A percentile compares a stretch with the other conserved stretches of the same genome.
These are phyloP conservation scores for Thripadectes ignobilis DNA, from an alignment of 2,797 vertebrate genomes.

Conservation along the genomic window DNA sequence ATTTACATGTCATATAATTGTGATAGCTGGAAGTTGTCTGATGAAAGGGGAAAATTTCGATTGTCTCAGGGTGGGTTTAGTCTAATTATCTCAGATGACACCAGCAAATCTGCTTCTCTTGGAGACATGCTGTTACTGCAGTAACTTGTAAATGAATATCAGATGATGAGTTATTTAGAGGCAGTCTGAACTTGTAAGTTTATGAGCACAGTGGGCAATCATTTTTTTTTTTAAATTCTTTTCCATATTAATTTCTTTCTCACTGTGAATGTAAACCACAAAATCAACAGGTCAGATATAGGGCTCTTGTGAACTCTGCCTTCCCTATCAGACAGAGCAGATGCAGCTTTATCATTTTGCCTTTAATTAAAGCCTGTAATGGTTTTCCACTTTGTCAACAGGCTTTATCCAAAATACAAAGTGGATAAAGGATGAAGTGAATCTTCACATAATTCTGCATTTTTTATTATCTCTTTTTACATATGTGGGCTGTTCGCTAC, in stretches of 20 bases:
- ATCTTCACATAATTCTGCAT: background rate
- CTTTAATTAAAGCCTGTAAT: constrained; percentile 40
- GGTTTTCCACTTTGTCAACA: constrained; percentile 5
- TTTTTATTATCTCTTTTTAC: background rate
- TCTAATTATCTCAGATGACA: constrained; percentile 66
- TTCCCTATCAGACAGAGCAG: constrained; percentile 30
- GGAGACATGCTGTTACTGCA: constrained; percentile 62
- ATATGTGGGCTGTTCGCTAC: background rate
- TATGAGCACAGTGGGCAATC: constrained; percentile 53
- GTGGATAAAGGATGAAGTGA: background rate
- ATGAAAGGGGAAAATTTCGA: constrained; percentile 3
- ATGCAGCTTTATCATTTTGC: constrained; percentile 4
- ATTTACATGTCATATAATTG: background rate
- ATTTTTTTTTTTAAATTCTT: background rate
- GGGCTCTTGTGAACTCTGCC: background rate
- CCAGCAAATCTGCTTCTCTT: constrained; percentile 54
- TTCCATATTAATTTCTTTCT: constrained; percentile 13
- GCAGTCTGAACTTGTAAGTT: constrained; percentile 11
- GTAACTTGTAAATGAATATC: constrained; percentile 69
- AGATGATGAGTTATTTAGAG: constrained; percentile 65
- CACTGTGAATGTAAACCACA: background rate
- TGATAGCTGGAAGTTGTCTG: constrained; percentile 39
- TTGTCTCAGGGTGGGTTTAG: constrained; percentile 44
- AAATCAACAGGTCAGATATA: constrained; percentile 23
- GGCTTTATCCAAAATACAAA: constrained; percentile 9